Conservation (phyloP, 2,797 vertebrate species). For the Falco cherrug region DNA sequence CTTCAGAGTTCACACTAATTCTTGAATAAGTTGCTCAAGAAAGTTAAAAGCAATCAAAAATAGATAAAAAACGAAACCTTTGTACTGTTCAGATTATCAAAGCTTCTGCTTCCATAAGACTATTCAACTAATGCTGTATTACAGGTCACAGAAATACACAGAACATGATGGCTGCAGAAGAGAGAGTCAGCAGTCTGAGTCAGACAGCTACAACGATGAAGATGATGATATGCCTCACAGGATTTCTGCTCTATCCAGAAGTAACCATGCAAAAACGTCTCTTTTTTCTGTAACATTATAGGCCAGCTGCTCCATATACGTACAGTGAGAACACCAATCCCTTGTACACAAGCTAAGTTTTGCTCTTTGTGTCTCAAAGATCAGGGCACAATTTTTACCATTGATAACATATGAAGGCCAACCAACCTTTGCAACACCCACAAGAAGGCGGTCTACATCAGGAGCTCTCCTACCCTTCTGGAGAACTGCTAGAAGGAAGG, state of each 20-base stretch:
- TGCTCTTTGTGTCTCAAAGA: not conserved
- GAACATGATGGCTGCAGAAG: constrained; percentile 47
- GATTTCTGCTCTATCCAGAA: constrained; percentile 64
- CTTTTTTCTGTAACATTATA: not conserved
- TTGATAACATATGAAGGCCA: not conserved
- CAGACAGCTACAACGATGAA: constrained; percentile 81
- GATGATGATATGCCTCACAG: constrained; percentile 70
- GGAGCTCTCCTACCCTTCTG: not conserved
- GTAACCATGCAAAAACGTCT: constrained; percentile 52
- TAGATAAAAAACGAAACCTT: not conserved
- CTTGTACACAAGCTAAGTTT: not conserved
- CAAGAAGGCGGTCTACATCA: not conserved
- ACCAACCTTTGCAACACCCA: not conserved
- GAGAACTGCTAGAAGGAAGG: not conserved
- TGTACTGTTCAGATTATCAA: not conserved
- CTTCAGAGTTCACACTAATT: not conserved
- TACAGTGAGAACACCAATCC: not conserved
- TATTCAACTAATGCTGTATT: not conserved
- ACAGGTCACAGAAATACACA: constrained; percentile 25
- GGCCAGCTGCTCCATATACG: not conserved
- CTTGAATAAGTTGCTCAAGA: not conserved
- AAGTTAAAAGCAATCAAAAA: not conserved
- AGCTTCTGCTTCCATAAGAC: not conserved
- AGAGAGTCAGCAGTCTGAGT: constrained; percentile 69
- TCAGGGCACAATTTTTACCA: not conserved